phyloP scores from a whole-genome alignment of 2,888 invertebrate genomes.

The Copidosoma aretas region DNA sequence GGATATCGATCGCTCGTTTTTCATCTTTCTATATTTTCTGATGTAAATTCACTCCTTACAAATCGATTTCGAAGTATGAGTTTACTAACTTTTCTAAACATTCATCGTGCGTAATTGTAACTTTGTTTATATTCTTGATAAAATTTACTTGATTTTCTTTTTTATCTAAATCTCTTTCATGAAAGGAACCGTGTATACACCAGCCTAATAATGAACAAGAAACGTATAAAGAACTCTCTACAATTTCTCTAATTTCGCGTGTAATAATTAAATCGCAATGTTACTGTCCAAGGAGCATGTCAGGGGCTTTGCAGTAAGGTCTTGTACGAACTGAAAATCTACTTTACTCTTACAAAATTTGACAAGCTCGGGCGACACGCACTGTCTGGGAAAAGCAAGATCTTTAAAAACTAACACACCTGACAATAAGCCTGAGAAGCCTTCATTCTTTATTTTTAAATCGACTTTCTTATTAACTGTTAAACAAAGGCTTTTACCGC shows the following conservation, averaged over 20 bases:
- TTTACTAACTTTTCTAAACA: background rate
- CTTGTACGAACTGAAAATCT: background rate
- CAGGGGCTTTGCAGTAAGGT: background rate
- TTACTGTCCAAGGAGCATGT: background rate
- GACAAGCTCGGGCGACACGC: background rate
- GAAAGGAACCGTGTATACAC: background rate
- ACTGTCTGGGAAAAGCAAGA: background rate
- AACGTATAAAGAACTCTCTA: background rate
- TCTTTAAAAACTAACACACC: background rate
- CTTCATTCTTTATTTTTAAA: background rate
- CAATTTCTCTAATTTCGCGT: background rate
- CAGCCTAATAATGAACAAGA: constrained; percentile 5
- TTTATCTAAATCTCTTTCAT: background rate
- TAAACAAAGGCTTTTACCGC: background rate
- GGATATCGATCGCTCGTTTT: background rate
- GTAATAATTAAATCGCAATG: background rate
- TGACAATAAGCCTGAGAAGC: background rate
- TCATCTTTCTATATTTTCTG: background rate
- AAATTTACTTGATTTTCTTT: background rate
- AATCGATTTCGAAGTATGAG: constrained; percentile 1
- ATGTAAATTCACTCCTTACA: background rate
- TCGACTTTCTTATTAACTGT: constrained; percentile 1
- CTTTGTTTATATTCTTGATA: no score
- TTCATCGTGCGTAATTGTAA: no score
- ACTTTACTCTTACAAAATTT: background rate